Evolutionary conservation across 2,113 vertebrate genomes (phyloP), one percentile per base, ranked within the genome.

Genomic region (Fukomys damarensis): DNA sequence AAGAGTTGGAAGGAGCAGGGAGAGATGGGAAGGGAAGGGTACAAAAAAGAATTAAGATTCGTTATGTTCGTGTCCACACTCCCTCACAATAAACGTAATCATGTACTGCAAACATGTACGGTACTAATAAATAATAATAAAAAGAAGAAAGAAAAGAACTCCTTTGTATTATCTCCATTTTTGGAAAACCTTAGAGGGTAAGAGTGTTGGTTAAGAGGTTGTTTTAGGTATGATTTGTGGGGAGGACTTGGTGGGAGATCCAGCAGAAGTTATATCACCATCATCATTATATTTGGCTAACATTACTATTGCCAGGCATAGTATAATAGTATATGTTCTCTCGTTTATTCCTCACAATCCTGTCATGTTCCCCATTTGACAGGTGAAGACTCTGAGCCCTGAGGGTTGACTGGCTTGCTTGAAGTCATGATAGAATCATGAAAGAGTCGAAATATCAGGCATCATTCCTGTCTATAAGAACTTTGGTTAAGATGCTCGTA

Each of bases 281-380:
- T 49, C 0, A 12, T 30, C 30, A 28, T 22, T 30, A 35, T 26
- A 52, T 65, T 58, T 49, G 22, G 32, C 19, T 49, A 41, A 52
- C 19, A 63, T 74, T 68, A 74, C 3, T 19, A 7, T 49, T 41
- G 58, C 38, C n/a, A 12, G 30, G 19, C 22, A 19, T 2, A 12
- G 54, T 7, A 58, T 41, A 0, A 19, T 2, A 12, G 54, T 7
- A 58, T 41, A 0, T 24, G 0, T 19, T 38, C 24, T 56, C 59
- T 92, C 70, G 43, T 28, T 43, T 38, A 32, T 41, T 38, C 58
- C 74, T 66, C 32, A 24, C 17, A 30, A 3, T 49, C 63, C 16
- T 84, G 3, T n/a, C 1, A 1, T 82, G 10, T 38, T 30, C 19
- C 19, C 11, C 41, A 66, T 19, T 70, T 77, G 32, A 79, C 30